Conservation (phyloP, 1,140 invertebrate species). For the Dendrolimus punctatus region DNA sequence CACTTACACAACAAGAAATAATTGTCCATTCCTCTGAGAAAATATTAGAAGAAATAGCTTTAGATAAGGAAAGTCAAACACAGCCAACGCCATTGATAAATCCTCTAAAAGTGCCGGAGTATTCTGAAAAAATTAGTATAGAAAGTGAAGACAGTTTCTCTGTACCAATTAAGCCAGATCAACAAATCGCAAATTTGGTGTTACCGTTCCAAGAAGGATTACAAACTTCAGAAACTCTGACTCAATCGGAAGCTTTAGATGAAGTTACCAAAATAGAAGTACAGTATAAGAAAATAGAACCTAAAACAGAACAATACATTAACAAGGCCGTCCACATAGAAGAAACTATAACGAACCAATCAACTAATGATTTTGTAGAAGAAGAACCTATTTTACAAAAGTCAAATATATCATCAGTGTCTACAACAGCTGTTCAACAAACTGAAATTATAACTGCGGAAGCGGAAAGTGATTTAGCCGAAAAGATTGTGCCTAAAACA, state of each 20-base stretch:
- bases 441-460: conserved; percentile 48
- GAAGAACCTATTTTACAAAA: conserved; percentile 19
- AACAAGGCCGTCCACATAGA: conserved; percentile 46
- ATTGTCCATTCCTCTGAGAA: conserved; percentile 36
- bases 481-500: conserved; percentile 14
- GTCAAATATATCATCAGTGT: conserved; percentile 25
- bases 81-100: conserved; percentile 28
- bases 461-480: conserved; percentile 28
- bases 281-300: conserved; percentile 26
- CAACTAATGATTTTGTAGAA: conserved; percentile 24
- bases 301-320: conserved; percentile 50
- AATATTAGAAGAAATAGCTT: conserved; percentile 13
- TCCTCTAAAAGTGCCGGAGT: conserved; percentile 36
- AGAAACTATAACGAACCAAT: conserved; percentile 37
- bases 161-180: conserved; percentile 22
- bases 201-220: conserved; percentile 32
- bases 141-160: conserved; percentile 40
- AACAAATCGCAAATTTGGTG: conserved; percentile 34
- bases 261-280: conserved; percentile 19
- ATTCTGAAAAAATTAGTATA: conserved; percentile 30
- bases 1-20: conserved; percentile 46
- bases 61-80: conserved; percentile 10
- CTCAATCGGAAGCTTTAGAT: conserved; percentile 46
- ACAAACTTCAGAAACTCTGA: conserved; percentile 39
- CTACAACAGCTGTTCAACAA: conserved; percentile 33